Evolutionary conservation across 2,888 invertebrate genomes (phyloP).

Genomic region (Halictus ligatus): DNA sequence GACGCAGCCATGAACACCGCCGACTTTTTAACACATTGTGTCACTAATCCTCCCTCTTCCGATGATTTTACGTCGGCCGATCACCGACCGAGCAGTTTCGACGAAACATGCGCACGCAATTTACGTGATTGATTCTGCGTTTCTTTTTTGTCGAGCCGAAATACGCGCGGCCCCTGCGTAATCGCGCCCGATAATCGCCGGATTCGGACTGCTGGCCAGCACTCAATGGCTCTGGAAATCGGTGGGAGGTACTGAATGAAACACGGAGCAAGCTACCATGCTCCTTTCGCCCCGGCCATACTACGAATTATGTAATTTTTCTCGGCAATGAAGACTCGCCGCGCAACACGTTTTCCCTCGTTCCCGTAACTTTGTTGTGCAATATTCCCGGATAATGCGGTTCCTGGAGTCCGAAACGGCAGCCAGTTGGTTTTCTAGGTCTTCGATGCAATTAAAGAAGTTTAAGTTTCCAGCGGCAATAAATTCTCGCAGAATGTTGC

Average conservation of each 20-base stretch:
- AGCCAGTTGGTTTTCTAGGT: background rate
- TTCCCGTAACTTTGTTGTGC: background rate
- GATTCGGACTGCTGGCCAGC: background rate
- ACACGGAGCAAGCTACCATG: background rate
- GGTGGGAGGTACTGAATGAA: background rate
- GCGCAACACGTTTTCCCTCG: background rate
- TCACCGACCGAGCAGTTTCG: background rate
- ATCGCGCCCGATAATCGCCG: slow-evolving; percentile 35
- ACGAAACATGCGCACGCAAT: background rate
- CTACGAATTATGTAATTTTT: background rate
- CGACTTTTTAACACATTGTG: slow-evolving; percentile 58
- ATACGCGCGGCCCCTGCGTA: slow-evolving; percentile 14
- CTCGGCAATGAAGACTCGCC: background rate
- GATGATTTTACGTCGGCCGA: background rate
- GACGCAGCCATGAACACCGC: slow-evolving; percentile 26
- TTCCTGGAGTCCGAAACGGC: background rate
- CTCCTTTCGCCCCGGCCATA: background rate
- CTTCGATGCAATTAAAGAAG: background rate
- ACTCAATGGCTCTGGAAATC: background rate
- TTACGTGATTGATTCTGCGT: background rate
- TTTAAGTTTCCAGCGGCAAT: background rate
- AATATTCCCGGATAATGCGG: background rate
- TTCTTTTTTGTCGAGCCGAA: background rate
- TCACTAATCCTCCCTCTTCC: slow-evolving; percentile 66
- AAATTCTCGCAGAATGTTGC: background rate